Percentiles rank a stretch among this genome's conserved stretches.
Evolutionary conservation across 2,888 invertebrate genomes (phyloP).

Genomic region (Urechis unicinctus): DNA sequence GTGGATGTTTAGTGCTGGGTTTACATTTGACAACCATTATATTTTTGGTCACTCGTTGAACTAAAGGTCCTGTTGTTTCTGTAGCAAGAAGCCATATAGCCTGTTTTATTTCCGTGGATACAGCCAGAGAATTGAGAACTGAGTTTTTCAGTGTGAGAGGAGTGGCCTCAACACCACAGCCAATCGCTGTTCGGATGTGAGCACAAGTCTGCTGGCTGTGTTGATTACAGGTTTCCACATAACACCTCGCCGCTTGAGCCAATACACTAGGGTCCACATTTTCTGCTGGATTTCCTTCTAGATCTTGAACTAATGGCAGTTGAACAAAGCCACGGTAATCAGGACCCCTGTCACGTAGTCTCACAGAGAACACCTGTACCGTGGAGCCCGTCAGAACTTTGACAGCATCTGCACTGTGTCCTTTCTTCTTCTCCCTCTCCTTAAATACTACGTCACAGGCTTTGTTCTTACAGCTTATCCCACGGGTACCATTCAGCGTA

Average conservation of each 20-base stretch:
- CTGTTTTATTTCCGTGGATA: constrained; percentile 56
- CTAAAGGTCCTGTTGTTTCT: constrained; percentile 60
- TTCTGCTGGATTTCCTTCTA: constrained; percentile 43
- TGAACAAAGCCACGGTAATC: constrained; percentile 71
- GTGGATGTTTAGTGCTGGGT: constrained; percentile 61
- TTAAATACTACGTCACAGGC: constrained; percentile 64
- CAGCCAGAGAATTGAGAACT: constrained; percentile 56
- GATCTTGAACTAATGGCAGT: constrained; percentile 46
- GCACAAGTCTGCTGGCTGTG: constrained; percentile 51
- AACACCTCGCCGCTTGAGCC: constrained; percentile 41
- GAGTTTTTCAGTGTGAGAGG: constrained; percentile 60
- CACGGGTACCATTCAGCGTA: constrained; percentile 68
- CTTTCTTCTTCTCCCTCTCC: constrained; percentile 53
- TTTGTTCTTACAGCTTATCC: constrained; percentile 68
- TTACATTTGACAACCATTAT: constrained; percentile 68
- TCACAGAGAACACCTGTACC: constrained; percentile 61
- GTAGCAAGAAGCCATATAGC: constrained; percentile 60
- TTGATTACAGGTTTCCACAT: constrained; percentile 45
- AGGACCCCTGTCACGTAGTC: constrained; percentile 63
- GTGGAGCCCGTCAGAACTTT: constrained; percentile 61
- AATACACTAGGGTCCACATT: constrained; percentile 29
- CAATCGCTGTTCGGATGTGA: constrained; percentile 63
- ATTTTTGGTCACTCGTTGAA: constrained; percentile 65
- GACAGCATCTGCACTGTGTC: constrained; percentile 60
- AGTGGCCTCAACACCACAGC: constrained; percentile 60